A percentile compares a stretch with the other conserved stretches of the same genome.
Conservation (phyloP, 2,888 invertebrate genomes). For the Theristus sp. region DNA sequence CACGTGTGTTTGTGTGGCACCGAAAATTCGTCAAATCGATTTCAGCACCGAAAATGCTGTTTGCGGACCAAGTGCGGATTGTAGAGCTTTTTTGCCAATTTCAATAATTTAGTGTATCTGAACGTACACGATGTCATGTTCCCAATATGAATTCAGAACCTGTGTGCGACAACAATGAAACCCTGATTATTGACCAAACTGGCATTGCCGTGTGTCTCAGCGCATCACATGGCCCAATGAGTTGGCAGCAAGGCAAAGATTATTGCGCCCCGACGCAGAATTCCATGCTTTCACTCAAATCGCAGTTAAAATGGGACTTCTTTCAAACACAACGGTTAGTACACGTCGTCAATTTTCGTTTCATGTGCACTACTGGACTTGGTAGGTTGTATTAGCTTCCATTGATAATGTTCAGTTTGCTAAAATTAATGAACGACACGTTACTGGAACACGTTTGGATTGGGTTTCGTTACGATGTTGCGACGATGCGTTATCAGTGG, state of each 20-base stretch:
- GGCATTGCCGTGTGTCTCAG: neutral
- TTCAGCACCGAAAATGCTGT: neutral
- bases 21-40: neutral
- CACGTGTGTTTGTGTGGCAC: neutral
- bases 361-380: too few relatives aligned
- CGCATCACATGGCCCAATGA: neutral
- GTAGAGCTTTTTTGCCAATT: neutral
- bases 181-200: neutral
- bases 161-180: neutral
- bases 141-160: neutral
- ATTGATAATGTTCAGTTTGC: neutral
- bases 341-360: too few relatives aligned
- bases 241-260: neutral
- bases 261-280: neutral
- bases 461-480: neutral
- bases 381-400: too few relatives aligned
- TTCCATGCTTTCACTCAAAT: neutral
- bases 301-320: neutral
- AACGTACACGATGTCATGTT: neutral
- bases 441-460: neutral
- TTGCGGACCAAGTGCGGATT: neutral
- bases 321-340: neutral
- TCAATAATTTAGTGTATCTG: too few relatives aligned
- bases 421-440: neutral
- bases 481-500: neutral